These are phyloP conservation scores for Lerema accius DNA, from an alignment of 1,140 invertebrate genomes.

Conservation along the genomic window DNA sequence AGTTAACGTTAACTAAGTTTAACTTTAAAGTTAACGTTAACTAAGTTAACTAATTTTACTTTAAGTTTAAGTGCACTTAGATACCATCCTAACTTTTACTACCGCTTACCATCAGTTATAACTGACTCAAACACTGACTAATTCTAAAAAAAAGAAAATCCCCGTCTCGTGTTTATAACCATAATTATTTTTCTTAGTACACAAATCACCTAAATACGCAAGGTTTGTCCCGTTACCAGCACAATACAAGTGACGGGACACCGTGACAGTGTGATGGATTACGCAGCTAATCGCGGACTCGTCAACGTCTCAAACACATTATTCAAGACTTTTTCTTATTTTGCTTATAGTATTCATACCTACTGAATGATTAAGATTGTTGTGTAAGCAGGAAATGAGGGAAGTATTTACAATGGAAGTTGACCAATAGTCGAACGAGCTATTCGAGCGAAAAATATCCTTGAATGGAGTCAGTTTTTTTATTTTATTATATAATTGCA, in stretches of 20 bases:
- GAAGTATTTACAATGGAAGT: too few relatives aligned
- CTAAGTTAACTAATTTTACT: too few relatives aligned
- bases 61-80: too few relatives aligned
- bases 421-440: too few relatives aligned
- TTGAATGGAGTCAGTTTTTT: too few relatives aligned
- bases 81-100: too few relatives aligned
- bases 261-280: constrained; percentile 43
- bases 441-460: too few relatives aligned
- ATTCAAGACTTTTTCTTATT: constrained; percentile 37
- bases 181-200: constrained; percentile 35
- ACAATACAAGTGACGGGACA: constrained; percentile 37
- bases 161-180: constrained; percentile 2
- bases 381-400: background rate
- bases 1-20: too few relatives aligned
- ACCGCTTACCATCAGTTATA: too few relatives aligned
- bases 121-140: too few relatives aligned
- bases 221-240: constrained; percentile 38
- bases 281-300: constrained; percentile 40
- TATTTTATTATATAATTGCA: too few relatives aligned
- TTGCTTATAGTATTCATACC: constrained; percentile 16
- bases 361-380: constrained; percentile 17
- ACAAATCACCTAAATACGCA: constrained; percentile 40
- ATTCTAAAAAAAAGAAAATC: background rate
- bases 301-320: constrained; percentile 35
- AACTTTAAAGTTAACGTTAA: too few relatives aligned